Percentiles rank a stretch among this genome's conserved stretches.
These are phyloP conservation scores for Nylanderia fulva DNA, from an alignment of 1,140 invertebrate species.

Conservation along the genomic window DNA sequence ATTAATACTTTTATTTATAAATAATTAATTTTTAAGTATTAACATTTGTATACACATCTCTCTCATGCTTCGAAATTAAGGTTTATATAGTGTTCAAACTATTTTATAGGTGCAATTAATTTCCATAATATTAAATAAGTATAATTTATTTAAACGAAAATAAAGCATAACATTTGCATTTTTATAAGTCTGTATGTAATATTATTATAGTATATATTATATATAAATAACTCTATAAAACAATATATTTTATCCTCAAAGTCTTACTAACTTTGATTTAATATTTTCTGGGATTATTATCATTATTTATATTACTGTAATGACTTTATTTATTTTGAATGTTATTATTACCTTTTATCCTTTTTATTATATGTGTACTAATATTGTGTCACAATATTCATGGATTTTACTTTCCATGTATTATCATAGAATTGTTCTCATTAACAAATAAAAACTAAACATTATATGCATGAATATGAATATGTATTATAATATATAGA, in stretches of 20 bases:
- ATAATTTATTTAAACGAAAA: constrained; percentile 7
- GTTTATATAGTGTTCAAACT: constrained; percentile 7
- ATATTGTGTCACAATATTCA: background rate
- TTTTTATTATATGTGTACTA: background rate
- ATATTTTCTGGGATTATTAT: background rate
- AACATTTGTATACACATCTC: constrained; percentile 15
- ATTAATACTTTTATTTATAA: constrained; percentile 33
- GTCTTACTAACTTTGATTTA: background rate
- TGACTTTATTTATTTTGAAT: background rate
- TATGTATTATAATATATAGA: too few relatives aligned
- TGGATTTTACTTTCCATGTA: background rate
- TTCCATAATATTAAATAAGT: background rate
- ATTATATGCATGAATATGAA: too few relatives aligned
- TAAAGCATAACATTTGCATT: background rate
- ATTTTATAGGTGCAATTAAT: constrained; percentile 18
- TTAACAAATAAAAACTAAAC: constrained; percentile 6
- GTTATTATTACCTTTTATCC: background rate
- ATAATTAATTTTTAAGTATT: constrained; percentile 31
- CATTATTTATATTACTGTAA: background rate
- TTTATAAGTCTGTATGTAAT: background rate
- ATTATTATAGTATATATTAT: constrained; percentile 13
- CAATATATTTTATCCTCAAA: background rate
- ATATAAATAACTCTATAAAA: constrained; percentile 4
- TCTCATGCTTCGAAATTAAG: constrained; percentile 14
- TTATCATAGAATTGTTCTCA: background rate